Conservation (phyloP, 2,113 vertebrate genomes). For the Entosphenus tridentatus region DNA sequence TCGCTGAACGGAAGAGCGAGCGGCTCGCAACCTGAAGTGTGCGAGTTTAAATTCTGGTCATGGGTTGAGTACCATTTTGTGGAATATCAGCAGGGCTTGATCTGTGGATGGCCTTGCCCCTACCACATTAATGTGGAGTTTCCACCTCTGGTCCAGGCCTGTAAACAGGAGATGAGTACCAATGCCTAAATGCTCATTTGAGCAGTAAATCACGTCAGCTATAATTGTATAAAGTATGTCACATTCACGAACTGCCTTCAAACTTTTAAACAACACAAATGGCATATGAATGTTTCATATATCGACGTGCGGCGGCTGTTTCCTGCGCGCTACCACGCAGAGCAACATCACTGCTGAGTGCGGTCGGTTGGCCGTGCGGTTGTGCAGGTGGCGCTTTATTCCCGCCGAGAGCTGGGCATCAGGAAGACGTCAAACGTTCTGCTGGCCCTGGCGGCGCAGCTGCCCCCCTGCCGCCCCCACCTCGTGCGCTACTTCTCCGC, state of each 20-base stretch:
- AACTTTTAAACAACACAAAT: not conserved
- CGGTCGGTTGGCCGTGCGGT: not conserved
- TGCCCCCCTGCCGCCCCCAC: conserved; percentile 28
- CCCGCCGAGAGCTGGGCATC: conserved; percentile 50
- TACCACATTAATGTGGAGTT: too few relatives aligned
- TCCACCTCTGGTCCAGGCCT: too few relatives aligned
- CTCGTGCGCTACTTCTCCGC: conserved; percentile 44
- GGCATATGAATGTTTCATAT: not conserved
- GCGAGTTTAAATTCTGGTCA: too few relatives aligned
- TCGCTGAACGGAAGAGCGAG: not conserved
- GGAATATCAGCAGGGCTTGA: too few relatives aligned
- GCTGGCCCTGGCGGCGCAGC: conserved; percentile 34
- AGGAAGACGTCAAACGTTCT: conserved; percentile 49
- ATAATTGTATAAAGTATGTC: not conserved
- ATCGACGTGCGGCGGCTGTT: too few relatives aligned
- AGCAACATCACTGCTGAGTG: not conserved
- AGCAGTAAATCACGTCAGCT: not conserved
- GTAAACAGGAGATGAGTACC: too few relatives aligned
- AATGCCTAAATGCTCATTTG: not conserved
- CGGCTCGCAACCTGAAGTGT: too few relatives aligned
- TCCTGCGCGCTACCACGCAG: not conserved
- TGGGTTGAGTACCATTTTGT: too few relatives aligned
- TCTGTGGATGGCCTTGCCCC: too few relatives aligned
- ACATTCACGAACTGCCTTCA: not conserved
- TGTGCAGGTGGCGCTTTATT: conserved; percentile 44